Base-by-base conservation (phyloP, 2,113 vertebrate species). In the Callospermophilus lateralis region DNA sequence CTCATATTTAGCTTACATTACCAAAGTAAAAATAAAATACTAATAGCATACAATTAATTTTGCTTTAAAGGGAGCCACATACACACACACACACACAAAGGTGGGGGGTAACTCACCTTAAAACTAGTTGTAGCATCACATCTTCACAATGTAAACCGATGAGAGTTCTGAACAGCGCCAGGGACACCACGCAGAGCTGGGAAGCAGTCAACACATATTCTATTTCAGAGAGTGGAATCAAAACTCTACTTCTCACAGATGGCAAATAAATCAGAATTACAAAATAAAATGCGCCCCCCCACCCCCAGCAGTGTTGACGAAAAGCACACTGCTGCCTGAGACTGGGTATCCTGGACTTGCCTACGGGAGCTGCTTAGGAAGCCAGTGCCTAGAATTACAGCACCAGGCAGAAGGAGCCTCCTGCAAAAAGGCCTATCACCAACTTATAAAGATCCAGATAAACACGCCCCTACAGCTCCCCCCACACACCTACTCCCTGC, bases 101-200 rank as follows among this genome's bases (percentile, higher is more conserved):
- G 20, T 20, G 20, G 22, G 67, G 34, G 42, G 90, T n/a, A 51
- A 78, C 98, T 98, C 98, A 99, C 99, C 99, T 99, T 97, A 99
- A 96, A 97, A 99, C 95, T 9, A 99, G 99, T 91, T 99, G 99
- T 92, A 99, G 97, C 99, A 99, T 99, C 97, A 99, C 99, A 85
- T 99, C 99, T 98, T 99, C 99, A 98, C 99, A 99, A 96, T 99
- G 99, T 91, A 99, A 98, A 81, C 99, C 98, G 93, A 99, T 99
- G 68, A 99, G 99, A 0, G 99, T 99, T 98, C 99, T 99, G 98
- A 99, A 99, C 86, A 99, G 98, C 0, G 99, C 99, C 98, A 99
- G 98, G 42, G 99, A 99, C 93, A 99, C 99, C 24, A 99, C 99
- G 95, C 99, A 99, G 95, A 99, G 98, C 99, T 99, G 98, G 32